These are phyloP conservation scores for Polyommatus icarus DNA, from an alignment of 2,888 invertebrate species.

Conservation along the genomic window DNA sequence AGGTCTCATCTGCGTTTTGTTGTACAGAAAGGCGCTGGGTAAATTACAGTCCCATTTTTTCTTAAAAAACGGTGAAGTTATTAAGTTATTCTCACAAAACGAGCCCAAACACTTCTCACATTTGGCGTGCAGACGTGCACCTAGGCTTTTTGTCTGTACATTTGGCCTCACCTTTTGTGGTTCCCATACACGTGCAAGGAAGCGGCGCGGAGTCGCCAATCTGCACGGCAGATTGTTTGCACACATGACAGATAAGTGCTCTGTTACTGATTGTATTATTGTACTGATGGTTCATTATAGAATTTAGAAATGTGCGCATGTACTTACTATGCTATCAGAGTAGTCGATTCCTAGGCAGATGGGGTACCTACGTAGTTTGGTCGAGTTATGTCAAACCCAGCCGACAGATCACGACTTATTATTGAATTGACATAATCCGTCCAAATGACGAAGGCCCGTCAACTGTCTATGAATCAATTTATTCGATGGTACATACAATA, in stretches of 20 bases:
- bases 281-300: neutral
- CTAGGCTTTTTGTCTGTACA: slow-evolving; percentile 46
- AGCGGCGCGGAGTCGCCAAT: slow-evolving; percentile 62
- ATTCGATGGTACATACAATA: no score
- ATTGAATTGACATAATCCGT: no score
- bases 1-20: no score
- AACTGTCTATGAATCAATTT: no score
- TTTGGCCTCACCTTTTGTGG: slow-evolving; percentile 69
- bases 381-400: no score
- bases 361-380: no score
- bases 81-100: neutral
- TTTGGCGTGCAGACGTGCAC: slow-evolving; percentile 30
- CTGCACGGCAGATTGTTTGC: slow-evolving; percentile 67
- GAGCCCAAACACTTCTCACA: neutral
- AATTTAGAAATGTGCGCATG: no score
- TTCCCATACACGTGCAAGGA: slow-evolving; percentile 71
- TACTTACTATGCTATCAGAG: no score
- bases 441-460: no score
- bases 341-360: no score
- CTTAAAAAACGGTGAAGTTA: neutral
- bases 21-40: no score
- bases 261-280: slow-evolving; percentile 31
- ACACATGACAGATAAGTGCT: slow-evolving; percentile 53
- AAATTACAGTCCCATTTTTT: neutral
- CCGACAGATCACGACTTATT: no score